phyloP scores from a whole-genome alignment of 1,140 invertebrate genomes.

The Ostrea denselamellosa region DNA sequence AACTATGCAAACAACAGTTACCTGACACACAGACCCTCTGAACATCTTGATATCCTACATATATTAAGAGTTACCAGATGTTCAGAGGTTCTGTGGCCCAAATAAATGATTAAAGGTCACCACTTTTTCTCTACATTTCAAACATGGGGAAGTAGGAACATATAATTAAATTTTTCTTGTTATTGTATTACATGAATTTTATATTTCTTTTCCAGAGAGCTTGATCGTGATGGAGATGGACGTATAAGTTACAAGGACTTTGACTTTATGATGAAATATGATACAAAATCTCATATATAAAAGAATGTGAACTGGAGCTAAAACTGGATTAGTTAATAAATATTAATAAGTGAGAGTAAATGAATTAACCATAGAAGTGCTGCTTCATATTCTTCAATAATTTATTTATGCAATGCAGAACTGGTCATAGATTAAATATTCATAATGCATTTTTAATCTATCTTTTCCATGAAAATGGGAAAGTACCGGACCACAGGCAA shows the following conservation, averaged over 20 bases:
- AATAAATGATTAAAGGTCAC: no score
- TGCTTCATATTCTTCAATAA: neutral
- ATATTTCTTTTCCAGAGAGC: constrained; percentile 70
- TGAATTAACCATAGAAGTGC: neutral
- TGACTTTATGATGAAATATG: constrained; percentile 79
- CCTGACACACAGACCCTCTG: no score
- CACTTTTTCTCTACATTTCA: no score
- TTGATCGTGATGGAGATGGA: constrained; percentile 78
- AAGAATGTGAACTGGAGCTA: neutral
- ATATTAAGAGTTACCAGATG: no score
- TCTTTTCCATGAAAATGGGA: neutral
- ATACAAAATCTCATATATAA: constrained; percentile 52
- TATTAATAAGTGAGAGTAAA: neutral
- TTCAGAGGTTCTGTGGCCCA: no score
- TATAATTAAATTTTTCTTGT: neutral
- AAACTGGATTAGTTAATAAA: no score
- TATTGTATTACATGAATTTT: neutral
- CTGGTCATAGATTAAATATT: neutral
- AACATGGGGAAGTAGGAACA: no score
- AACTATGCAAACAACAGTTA: no score
- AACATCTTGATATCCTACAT: no score
- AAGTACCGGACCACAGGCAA: no score
- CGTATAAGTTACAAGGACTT: constrained; percentile 79
- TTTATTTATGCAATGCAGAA: neutral
- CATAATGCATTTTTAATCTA: neutral